phyloP scores from a whole-genome alignment of 2,113 vertebrate genomes.

The Gallinago jamesoni region DNA sequence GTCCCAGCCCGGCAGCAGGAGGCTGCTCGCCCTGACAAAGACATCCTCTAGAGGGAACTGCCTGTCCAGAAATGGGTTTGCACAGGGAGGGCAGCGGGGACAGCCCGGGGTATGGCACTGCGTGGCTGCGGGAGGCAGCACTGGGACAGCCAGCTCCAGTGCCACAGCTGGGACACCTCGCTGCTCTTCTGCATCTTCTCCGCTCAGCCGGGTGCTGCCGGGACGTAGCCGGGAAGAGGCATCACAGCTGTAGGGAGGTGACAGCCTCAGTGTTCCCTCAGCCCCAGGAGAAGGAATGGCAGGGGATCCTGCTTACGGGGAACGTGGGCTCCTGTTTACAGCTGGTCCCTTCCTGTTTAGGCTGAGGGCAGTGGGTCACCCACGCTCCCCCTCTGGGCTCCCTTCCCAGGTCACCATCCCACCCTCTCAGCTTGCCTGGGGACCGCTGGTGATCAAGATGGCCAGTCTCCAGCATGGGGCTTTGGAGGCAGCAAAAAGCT shows the following conservation, averaged over 20 bases:
- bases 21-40: background rate
- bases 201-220: accelerated
- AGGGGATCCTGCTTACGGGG: background rate
- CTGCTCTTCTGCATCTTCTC: background rate
- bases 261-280: background rate
- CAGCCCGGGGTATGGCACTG: background rate
- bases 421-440: background rate
- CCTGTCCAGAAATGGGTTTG: slow-evolving; percentile 6
- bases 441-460: background rate
- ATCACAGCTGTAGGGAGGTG: background rate
- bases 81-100: accelerated
- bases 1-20: background rate
- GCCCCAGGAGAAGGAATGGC: background rate
- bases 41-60: slow-evolving; percentile 45
- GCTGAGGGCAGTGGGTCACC: background rate
- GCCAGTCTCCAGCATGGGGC: accelerated
- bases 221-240: background rate
- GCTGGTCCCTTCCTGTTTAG: background rate
- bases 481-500: background rate
- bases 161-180: background rate
- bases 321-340: background rate
- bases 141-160: background rate
- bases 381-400: background rate
- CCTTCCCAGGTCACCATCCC: background rate
- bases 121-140: accelerated